These are phyloP conservation scores for Rattus norvegicus DNA, from an alignment of 2,113 vertebrate genomes.

Conservation along the genomic window GRCr8 NC_086039.1:6153001-6153500, in stretches of 20 bases:
- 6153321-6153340: neutral
- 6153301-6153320: neutral
- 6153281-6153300: neutral
- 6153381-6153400: neutral
- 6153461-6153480: neutral
- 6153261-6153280: neutral
- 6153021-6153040: neutral
- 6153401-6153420: neutral
- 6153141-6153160: neutral
- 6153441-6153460: neutral
- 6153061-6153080: neutral
- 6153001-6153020: neutral
- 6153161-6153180: neutral
- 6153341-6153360: neutral
- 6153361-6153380: neutral
- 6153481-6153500: neutral
- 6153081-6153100: neutral
- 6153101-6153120: neutral
- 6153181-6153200: neutral
- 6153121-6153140: neutral
- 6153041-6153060: neutral
- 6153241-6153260: neutral
- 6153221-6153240: neutral
- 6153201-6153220: neutral
- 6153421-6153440: neutral